Evolutionary conservation across 2,113 vertebrate species (phyloP), one percentile per base, ranked within the genome.

Genomic region (Mustela nigripes): DNA sequence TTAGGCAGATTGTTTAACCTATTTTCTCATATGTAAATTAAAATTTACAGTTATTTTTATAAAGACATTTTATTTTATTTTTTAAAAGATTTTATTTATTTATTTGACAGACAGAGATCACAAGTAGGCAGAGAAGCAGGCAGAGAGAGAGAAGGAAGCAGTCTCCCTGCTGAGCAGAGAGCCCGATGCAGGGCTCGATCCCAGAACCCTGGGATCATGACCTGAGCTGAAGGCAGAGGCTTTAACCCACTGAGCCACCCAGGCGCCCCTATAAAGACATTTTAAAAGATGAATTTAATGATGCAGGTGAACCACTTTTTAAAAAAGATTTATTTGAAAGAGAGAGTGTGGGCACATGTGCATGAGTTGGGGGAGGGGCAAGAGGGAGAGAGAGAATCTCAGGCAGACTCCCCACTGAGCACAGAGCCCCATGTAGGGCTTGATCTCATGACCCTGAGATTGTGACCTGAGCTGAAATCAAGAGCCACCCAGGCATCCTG

Each of bases 1-100:
- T 96, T 85, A 84, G 42, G 74, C 62, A 94, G 67, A 67, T 88
- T 83, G 65, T 22, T 91, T 97, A 97, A 36, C 45, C 19, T 87
- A 4, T 84, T 89, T 83, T 96, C 56, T 88, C 28, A 92, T 80
- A 53, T 86, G 67, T 94, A 95, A 94, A 65, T 90, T 76, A 69
- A 94, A 95, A 95, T 42, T 76, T 89, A 39, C 0, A n/a, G 50
- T 94, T 97, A 42, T 87, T 96, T 97, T 92, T 22, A n/a, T 79
- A 95, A 94, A 94, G 48, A 67, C n/a, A 39, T 73, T 94, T 90
- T 91, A 78, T 42, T 42, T 42, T 42, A 42, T 42, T 42, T 42
- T 42, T 42, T 42, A 5, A 4, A 42, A 42, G 42, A 42, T 42
- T 42, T 42, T 42, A 42, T 42, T 42, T 42, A 42, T 42, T 42